These are phyloP conservation scores for Dermochelys coriacea DNA, from an alignment of 2,797 vertebrate genomes.

Conservation along the genomic window DNA sequence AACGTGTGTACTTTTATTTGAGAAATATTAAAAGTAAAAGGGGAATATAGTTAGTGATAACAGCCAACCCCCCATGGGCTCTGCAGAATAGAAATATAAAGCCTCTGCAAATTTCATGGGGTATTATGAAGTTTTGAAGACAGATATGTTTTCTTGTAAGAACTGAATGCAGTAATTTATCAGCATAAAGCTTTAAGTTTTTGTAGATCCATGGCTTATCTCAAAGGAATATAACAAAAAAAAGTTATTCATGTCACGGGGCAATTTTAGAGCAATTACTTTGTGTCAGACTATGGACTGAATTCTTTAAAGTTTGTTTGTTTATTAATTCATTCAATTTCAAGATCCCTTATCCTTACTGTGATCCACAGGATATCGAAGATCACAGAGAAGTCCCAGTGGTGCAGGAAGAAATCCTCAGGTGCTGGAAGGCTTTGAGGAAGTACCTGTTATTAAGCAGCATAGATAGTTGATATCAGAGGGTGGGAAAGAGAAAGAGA, in stretches of 20 bases:
- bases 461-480: conserved; percentile 20
- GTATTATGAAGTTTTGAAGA: conserved; percentile 65
- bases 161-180: conserved; percentile 64
- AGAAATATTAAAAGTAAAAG: conserved; percentile 59
- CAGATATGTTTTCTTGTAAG: conserved; percentile 51
- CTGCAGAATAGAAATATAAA: conserved; percentile 60
- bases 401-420: conserved; percentile 30
- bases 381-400: conserved; percentile 52
- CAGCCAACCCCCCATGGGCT: conserved; percentile 27
- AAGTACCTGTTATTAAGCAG: conserved; percentile 13
- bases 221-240: conserved; percentile 41
- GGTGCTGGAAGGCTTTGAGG: conserved; percentile 53
- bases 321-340: conserved; percentile 74
- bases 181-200: conserved; percentile 48
- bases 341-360: conserved; percentile 41
- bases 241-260: conserved; percentile 19
- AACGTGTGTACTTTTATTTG: conserved; percentile 24
- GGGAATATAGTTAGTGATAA: conserved; percentile 60
- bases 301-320: conserved; percentile 52
- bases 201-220: neutral
- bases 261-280: conserved; percentile 55
- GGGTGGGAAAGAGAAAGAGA: neutral
- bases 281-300: conserved; percentile 33
- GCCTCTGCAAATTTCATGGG: conserved; percentile 48
- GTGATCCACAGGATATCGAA: conserved; percentile 59